Conservation (phyloP, 2,113 vertebrate genomes). For the Alethe diademata region DNA sequence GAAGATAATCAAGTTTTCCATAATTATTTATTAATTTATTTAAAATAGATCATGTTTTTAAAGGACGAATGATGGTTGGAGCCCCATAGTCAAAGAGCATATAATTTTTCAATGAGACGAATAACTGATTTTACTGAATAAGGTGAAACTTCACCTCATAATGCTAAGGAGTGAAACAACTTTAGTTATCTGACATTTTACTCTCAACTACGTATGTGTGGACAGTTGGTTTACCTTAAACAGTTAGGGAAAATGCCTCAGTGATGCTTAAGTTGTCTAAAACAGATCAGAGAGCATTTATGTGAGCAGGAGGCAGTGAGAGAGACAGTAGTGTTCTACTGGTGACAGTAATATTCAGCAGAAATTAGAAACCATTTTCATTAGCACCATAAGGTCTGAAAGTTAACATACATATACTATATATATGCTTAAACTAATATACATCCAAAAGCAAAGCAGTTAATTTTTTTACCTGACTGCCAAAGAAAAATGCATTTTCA, state of each 20-base stretch:
- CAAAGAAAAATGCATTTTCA: background rate
- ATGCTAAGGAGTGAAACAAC: background rate
- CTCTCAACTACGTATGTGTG: background rate
- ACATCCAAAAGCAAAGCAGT: background rate
- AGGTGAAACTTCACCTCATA: background rate
- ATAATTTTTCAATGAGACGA: background rate
- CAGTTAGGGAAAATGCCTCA: background rate
- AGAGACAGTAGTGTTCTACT: background rate
- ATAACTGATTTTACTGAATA: background rate
- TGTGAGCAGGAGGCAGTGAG: background rate
- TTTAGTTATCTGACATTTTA: background rate
- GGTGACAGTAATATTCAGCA: background rate
- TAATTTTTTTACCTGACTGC: background rate
- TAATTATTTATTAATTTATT: background rate
- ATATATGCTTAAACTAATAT: background rate
- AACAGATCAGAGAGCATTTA: background rate
- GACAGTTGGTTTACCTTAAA: background rate
- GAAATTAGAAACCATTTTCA: background rate
- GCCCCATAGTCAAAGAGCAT: background rate
- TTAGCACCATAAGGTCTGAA: background rate
- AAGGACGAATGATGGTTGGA: background rate
- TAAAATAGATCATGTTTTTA: background rate
- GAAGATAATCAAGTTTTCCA: background rate
- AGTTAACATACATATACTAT: background rate
- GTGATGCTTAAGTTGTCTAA: background rate